Base-by-base conservation (phyloP, 2,888 invertebrate genomes). In the Esperia sulphurella region DNA sequence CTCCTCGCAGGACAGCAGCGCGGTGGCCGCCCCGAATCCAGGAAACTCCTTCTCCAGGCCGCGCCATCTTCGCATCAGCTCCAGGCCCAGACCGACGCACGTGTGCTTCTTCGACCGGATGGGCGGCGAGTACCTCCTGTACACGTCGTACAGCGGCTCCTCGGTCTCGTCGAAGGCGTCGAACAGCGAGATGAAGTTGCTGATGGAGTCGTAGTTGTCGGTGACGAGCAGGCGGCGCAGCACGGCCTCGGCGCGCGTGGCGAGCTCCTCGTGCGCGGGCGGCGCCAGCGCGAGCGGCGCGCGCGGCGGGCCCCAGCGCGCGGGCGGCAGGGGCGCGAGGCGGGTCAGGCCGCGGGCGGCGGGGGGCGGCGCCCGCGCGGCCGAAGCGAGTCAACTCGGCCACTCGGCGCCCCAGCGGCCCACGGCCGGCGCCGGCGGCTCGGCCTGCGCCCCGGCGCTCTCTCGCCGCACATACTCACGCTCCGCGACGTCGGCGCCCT, bases 381-480 rank as follows among this genome's bases (percentile, higher is more conserved):
- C 79, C 89, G 90, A 89, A 92, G 93, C 94, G 97, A 97, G 97
- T 97, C 97, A 97, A 96, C 97, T 97, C 91, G 97, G 97, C 97
- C 97, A 97, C 90, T 97, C 96, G 91, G 94, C 94, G 86, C 96
- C 96, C 96, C 96, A 97, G 68, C 96, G 94, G 79, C 95, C 96
- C 80, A 96, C 96, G 79, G 94, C 92, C 90, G 96, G 96, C 89
- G 94, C 74, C 55, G 74, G 74, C 71, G 84, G 75, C 84, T 91
- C 91, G 71, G 90, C 91, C 83, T 89, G 90, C 82, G 89, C 87
- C 69, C 71, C 75, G 76, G 55, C 76, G 66, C 55, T 69, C 63
- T 58, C 68, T 72, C 67, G 72, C 71, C 50, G 49, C 14, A 38
- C 48, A 13, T 21, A 41, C 5, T 30, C 89, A n/a, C 9, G 14